These are phyloP conservation scores for Plecturocebus donacophilus DNA, from an alignment of 2,113 vertebrate species.

Conservation along the genomic window DNA sequence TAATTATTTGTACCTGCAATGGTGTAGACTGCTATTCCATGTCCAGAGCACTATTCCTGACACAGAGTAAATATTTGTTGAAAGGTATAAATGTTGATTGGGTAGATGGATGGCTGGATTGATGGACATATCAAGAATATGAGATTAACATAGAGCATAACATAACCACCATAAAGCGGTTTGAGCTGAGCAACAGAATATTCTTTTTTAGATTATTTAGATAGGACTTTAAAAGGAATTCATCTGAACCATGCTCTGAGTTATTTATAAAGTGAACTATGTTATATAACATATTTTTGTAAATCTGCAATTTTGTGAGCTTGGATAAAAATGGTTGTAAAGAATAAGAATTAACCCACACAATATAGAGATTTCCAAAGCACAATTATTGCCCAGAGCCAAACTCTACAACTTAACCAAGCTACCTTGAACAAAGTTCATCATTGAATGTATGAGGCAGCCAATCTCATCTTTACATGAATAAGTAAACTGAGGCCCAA, in stretches of 20 bases:
- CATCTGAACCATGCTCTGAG: neutral
- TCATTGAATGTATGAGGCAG: neutral
- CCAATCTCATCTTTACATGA: neutral
- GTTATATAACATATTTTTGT: slow-evolving; percentile 34
- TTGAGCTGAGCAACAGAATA: neutral
- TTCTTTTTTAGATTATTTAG: slow-evolving; percentile 26
- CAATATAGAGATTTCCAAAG: neutral
- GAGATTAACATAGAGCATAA: neutral
- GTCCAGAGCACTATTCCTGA: neutral
- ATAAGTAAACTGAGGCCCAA: neutral
- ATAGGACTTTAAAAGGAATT: slow-evolving; percentile 13
- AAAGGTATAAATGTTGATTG: neutral
- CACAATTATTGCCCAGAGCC: neutral
- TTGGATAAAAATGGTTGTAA: neutral
- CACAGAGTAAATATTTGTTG: neutral
- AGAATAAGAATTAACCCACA: slow-evolving; percentile 12
- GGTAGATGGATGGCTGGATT: too few species aligned
- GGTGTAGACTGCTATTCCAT: neutral
- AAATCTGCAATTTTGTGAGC: neutral
- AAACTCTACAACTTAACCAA: neutral
- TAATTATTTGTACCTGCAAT: neutral
- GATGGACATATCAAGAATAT: neutral
- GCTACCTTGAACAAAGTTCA: neutral
- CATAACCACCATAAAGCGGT: neutral
- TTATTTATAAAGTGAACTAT: slow-evolving; percentile 19